Conservation (phyloP, 2,113 vertebrate species). For the Pelmatolapia mariae region DNA sequence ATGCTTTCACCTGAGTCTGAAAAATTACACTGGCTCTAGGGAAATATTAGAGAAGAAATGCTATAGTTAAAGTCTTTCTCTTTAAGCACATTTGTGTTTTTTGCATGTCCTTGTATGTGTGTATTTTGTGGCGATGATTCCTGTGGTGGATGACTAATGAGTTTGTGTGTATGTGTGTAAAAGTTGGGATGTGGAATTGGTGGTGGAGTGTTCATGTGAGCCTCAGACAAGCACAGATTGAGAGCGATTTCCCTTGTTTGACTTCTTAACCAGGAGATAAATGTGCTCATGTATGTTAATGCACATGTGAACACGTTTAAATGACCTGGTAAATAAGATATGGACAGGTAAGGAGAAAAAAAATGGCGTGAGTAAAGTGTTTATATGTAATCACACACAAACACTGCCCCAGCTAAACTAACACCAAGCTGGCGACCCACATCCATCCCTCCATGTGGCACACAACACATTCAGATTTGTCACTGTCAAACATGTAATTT, state of each 20-base stretch:
- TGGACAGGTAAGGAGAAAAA: neutral
- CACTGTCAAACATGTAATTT: conserved; percentile 39
- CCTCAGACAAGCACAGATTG: neutral
- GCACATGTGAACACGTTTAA: neutral
- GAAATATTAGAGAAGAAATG: conserved; percentile 18
- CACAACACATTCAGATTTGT: conserved; percentile 14
- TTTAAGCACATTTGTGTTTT: neutral
- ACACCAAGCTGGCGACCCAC: neutral
- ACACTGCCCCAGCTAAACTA: neutral
- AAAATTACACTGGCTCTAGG: conserved; percentile 2
- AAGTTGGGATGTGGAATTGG: neutral
- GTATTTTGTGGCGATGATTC: neutral
- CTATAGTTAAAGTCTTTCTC: conserved; percentile 4
- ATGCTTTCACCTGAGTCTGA: neutral
- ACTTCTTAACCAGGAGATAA: neutral
- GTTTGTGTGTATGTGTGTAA: neutral
- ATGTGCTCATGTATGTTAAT: neutral
- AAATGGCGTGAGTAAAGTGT: neutral
- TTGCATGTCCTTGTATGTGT: neutral
- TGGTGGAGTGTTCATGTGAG: neutral
- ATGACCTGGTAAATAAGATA: neutral
- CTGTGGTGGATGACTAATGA: conserved; percentile 32
- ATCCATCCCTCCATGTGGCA: neutral
- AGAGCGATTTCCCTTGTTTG: neutral
- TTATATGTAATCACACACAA: neutral